Evolutionary conservation across 2,113 vertebrate species (phyloP).

Genomic region (Strigops habroptila): DNA sequence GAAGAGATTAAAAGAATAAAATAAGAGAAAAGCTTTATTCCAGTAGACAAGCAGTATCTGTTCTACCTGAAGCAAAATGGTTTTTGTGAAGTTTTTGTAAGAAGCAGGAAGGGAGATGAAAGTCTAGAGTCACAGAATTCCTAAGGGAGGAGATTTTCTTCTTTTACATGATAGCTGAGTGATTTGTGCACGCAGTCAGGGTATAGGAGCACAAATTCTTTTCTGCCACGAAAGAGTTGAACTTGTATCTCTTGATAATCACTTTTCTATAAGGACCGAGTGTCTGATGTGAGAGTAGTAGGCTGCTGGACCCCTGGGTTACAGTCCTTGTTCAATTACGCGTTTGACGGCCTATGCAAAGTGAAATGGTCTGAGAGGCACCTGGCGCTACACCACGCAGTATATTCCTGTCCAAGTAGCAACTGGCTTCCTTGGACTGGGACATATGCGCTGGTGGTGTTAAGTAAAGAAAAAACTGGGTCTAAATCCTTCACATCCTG

Average conservation of each 20-base stretch:
- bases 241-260: neutral
- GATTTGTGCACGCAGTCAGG: neutral
- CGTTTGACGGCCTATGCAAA: neutral
- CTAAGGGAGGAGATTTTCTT: neutral
- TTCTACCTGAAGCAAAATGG: neutral
- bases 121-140: neutral
- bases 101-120: neutral
- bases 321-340: neutral
- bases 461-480: neutral
- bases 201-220: neutral
- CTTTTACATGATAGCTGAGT: neutral
- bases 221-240: neutral
- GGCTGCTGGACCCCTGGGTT: neutral
- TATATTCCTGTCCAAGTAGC: neutral
- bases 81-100: neutral
- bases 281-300: neutral
- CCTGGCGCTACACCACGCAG: neutral
- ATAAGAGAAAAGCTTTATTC: neutral
- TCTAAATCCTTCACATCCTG: neutral
- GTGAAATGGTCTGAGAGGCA: neutral
- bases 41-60: neutral
- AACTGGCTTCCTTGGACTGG: neutral
- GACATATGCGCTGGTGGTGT: fast-evolving
- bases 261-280: neutral
- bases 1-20: neutral